Base-by-base conservation (phyloP, 2,113 vertebrate species). In the Cettia cetti region DNA sequence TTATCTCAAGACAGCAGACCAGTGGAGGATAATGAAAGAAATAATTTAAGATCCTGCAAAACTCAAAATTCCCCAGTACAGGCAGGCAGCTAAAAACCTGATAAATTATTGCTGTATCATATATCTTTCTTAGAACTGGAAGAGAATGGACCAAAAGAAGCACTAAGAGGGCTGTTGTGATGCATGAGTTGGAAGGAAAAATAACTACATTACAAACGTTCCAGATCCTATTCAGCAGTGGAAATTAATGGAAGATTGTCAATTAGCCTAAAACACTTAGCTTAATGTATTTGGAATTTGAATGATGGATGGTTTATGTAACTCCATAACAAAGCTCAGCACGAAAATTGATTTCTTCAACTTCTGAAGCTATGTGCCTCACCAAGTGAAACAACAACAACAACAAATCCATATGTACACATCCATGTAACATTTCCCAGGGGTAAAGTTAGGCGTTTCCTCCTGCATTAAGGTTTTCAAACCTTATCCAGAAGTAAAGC, bases 211-310 rank as follows among this genome's bases (percentile, higher is more conserved):
- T 92, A 96, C 81, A 86, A 93, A 85, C 52, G 31, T 96, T 93
- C 49, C 75, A 85, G 57, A 76, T 68, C 61, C 39, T 44, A 94
- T 89, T 86, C 93, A 90, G 68, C 50, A 53, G 57, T 57, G 23
- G 87, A 85, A 94, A 96, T 95, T 85, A 94, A 94, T 82, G 89
- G 47, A 86, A 88, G 14, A 68, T 30, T 89, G 84, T 80, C 89
- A 97, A 94, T 91, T 90, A 97, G 42, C 44, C 65, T 71, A 44
- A 82, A 95, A 92, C 59, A 88, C 61, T 93, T 78, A 59, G 30
- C 66, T 50, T 89, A 82, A 91, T 89, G 28, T 75, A 84, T 69
- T 80, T 95, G 80, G 57, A 95, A 91, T 91, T 86, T 84, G 54
- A 45, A 53, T 79, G 68, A 90, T 84, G 82, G 56, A 89, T 92